Percentiles rank a stretch among this genome's conserved stretches.
These are phyloP conservation scores for Theodoxus fluviatilis DNA, from an alignment of 2,888 invertebrate species.

Conservation along the genomic window DNA sequence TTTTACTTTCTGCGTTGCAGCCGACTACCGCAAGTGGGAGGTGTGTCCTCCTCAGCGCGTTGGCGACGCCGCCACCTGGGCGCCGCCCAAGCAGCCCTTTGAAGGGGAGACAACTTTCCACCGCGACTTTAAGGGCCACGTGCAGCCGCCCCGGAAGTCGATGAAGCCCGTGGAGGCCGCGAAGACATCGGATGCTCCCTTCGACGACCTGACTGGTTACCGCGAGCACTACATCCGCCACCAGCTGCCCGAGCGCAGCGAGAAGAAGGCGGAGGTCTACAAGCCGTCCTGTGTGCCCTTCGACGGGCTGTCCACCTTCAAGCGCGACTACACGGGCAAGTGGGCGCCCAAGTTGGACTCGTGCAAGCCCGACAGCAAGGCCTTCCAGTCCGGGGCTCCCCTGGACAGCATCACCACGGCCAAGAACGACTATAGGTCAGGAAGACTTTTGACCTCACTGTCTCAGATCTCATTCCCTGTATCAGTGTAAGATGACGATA, in stretches of 20 bases:
- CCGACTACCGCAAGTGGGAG: conserved; percentile 61
- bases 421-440: conserved; percentile 58
- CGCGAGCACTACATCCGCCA: conserved; percentile 59
- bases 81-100: conserved; percentile 57
- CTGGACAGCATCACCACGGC: conserved; percentile 63
- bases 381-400: conserved; percentile 60
- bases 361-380: conserved; percentile 58
- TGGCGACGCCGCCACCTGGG: conserved; percentile 45
- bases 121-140: conserved; percentile 55
- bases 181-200: conserved; percentile 56
- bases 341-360: conserved; percentile 46
- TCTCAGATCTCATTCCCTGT: no score
- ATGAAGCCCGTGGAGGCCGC: conserved; percentile 58
- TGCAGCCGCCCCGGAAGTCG: conserved; percentile 47
- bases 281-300: conserved; percentile 51
- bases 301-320: conserved; percentile 59
- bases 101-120: conserved; percentile 61
- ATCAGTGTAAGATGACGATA: no score
- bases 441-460: no score
- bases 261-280: conserved; percentile 50
- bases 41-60: conserved; percentile 39
- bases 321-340: conserved; percentile 52
- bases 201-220: conserved; percentile 61
- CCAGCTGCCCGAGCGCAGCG: conserved; percentile 48
- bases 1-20: conserved; percentile 37